Evolutionary conservation across 2,888 invertebrate species (phyloP), one percentile per base, ranked within the genome.

Genomic region (Hypsopygia costalis): DNA sequence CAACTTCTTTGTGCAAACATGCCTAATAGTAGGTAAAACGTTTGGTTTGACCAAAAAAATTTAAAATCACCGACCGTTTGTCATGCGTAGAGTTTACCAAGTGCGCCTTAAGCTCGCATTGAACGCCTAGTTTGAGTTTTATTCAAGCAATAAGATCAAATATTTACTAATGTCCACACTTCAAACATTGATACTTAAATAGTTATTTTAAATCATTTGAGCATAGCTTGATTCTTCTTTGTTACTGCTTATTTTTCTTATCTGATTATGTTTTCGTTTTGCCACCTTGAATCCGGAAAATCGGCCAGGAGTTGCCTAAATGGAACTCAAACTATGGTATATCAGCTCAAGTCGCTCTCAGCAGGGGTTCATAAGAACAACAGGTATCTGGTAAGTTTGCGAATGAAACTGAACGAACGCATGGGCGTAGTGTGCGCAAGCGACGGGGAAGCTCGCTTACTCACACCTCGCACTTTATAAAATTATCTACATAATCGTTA

Each of bases 1-100:
- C 85, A 89, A 89, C 88, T 82, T 88, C 70, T 88, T 89, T 89
- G 89, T 89, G 89, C 89, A 88, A 88, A 86, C 87, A 87, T 85
- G 86, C 85, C 85, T 87, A 87, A 85, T 79, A 82, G 78, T 87
- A 81, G 71, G 71, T 77, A 81, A 70, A 85, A 79, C 64, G 69
- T 80, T 81, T 87, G 87, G 87, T 87, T 83, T 77, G 63, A 87
- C 85, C 85, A 87, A 85, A 87, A 82, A 66, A 75, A 73, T 57
- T 49, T 51, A 51, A 55, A 49, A 51, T 43, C 33, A 43, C 32
- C 42, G 44, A 41, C 33, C 35, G 30, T 36, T 44, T 46, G 40
- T 46, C 42, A 36, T 39, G 31, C 27, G 10, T 27, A 27, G 27
- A 25, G 27, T 30, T 29, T 20, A 16, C 4, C 16, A 11, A 33